Base-by-base conservation (phyloP, 2,113 vertebrate species). In the Phaethornis superciliosus region DNA sequence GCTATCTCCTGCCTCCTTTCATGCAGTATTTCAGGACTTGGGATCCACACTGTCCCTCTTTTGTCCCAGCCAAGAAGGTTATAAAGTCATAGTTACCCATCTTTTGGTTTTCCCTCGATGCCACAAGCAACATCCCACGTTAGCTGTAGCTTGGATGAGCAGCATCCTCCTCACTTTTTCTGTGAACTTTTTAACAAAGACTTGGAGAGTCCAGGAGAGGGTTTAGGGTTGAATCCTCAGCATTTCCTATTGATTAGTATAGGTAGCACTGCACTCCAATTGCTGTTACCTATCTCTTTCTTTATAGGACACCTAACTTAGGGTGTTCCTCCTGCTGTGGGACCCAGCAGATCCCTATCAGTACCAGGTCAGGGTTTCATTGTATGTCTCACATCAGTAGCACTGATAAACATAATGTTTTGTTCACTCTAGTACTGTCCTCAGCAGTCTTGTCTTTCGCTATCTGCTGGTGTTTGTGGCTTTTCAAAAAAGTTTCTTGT, bases 311-410 rank as follows among this genome's bases (percentile, higher is more conserved):
- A 32, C 10, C 35, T n/a, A 1, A 4, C 30, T 3, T 15, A 46
- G n/a, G 56, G 10, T 37, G 26, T 30, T 33, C 2, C 1, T 37
- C 49, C 42, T 90, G 52, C 52, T 40, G n/a, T 26, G 28, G 67
- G 54, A 9, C 62, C 30, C 24, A 27, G 26, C 51, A 58, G 0
- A 19, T 14, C 32, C 52, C 37, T 10, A 4, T 12, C n/a, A 47
- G 44, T 9, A 5, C 13, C 19, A 4, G 10, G 5, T 15, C 55
- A 52, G 69, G 30, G 42, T 3, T 71, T 56, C 23, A 24, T 22
- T 7, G 2, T 6, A 19, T 4, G 3, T 58, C 49, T 33, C 21
- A 7, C 54, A 1, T 12, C 3, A 3, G 27, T 18, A 28, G 67
- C 28, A 7, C 1, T 26, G 64, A 17, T 32, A 74, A 54, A 14